Evolutionary conservation across 1,140 invertebrate genomes (phyloP), one percentile per base, ranked within the genome.

Genomic region (Tetragnatha versicolor): DNA sequence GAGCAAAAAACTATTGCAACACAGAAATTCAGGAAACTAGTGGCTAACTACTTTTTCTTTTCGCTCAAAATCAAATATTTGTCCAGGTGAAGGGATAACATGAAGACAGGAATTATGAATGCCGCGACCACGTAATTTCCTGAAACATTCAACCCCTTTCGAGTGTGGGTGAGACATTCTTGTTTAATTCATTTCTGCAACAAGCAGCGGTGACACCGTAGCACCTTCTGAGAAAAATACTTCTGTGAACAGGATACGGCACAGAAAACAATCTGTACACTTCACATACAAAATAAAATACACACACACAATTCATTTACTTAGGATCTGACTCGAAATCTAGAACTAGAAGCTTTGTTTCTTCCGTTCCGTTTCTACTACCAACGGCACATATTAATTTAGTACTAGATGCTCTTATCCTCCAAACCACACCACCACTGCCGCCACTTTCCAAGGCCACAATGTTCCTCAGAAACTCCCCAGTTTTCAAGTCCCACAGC

Each of bases 331-430:
- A 63, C 31, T 83, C 82, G 79, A 83, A 83, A 69, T 83, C 80
- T n/a, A 83, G 51, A 45, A 99, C 96, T 79, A 99, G 90, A 9
- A 99, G 89, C 87, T 99, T 99, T 0, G 98, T 99, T 87, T 99
- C 97, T 87, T 99, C 98, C 0, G 97, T 99, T 27, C 97, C 96
- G 84, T 99, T 99, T 12, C 98, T 90, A 82, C 95, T 98, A 58
- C 98, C 98, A 3, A 99, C 97, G 0, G 98, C 97, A 88, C 97
- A 99, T 45, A 99, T 96, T 51, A 99, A 89, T 87, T 98, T 97
- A 2, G 97, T 98, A 82, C 97, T 94, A 82, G 93, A 98, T 37
- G 97, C 95, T 55, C 94, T 89, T 63, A 99, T 97, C 14, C 97
- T 89, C 98, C 98, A 99, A 4, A 99, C 97, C 33, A 99, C 98